phyloP scores from a whole-genome alignment of 2,113 vertebrate species.

The Psilopsiagon aurifrons region DNA sequence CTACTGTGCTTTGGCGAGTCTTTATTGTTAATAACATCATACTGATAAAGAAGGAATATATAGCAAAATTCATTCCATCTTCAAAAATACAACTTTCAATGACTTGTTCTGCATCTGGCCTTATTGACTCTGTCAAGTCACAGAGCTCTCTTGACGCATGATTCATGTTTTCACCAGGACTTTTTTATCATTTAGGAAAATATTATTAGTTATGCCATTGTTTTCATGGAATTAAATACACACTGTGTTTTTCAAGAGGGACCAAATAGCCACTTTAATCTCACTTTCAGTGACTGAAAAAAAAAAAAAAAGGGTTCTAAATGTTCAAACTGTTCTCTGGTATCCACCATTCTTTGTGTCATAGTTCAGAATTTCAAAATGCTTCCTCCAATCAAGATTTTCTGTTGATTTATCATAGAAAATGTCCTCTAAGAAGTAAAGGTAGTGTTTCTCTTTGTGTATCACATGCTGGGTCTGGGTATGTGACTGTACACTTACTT shows the following conservation, averaged over 20 bases:
- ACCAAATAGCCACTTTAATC: neutral
- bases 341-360: neutral
- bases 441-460: neutral
- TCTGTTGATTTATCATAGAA: neutral
- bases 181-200: neutral
- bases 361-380: neutral
- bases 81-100: neutral
- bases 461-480: neutral
- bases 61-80: neutral
- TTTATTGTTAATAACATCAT: neutral
- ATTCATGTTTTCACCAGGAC: neutral
- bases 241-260: neutral
- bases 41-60: neutral
- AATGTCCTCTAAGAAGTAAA: neutral
- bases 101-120: neutral
- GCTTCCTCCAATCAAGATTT: neutral
- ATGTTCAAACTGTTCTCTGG: neutral
- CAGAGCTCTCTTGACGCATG: neutral
- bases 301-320: neutral
- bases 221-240: neutral
- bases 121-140: neutral
- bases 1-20: neutral
- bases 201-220: neutral
- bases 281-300: neutral
- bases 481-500: fast-evolving